These are phyloP conservation scores for Synergus umbraculus DNA, from an alignment of 2,888 invertebrate species.

Conservation along the genomic window DNA sequence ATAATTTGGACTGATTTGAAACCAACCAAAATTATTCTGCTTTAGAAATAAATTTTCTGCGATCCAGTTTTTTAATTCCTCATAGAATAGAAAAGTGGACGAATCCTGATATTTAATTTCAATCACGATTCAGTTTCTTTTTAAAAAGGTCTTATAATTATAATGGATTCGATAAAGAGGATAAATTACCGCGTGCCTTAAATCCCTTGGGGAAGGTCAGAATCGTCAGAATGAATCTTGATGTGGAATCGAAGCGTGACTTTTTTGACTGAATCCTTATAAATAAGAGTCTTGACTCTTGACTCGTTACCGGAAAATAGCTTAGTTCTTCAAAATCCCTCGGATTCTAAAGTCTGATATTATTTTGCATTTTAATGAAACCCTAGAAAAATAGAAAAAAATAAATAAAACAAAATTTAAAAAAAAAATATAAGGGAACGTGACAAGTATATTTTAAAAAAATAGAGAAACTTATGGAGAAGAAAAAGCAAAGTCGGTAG, in stretches of 20 bases:
- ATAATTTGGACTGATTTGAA: too few relatives aligned
- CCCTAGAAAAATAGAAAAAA: too few relatives aligned
- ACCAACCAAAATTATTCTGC: too few relatives aligned
- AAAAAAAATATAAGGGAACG: background rate
- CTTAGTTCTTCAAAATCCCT: too few relatives aligned
- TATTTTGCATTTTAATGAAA: too few relatives aligned
- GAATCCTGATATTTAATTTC: background rate
- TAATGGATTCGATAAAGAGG: conserved; percentile 32
- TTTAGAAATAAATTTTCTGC: too few relatives aligned
- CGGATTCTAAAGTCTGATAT: too few relatives aligned
- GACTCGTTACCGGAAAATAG: background rate
- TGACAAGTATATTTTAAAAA: conserved; percentile 27
- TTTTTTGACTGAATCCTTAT: background rate
- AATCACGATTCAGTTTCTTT: conserved; percentile 32
- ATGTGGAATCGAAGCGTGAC: conserved; percentile 6
- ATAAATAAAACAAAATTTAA: too few relatives aligned
- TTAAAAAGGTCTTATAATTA: background rate
- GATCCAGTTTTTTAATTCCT: background rate
- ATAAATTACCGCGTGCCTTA: conserved; percentile 30
- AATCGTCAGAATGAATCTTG: conserved; percentile 35
- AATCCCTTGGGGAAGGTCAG: conserved; percentile 37
- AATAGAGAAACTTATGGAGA: conserved; percentile 55
- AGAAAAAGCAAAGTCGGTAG: conserved; percentile 57
- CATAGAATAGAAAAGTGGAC: background rate
- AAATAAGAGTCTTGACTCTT: background rate